Base-by-base conservation (phyloP, 2,113 vertebrate genomes). In the Anhinga anhinga region DNA sequence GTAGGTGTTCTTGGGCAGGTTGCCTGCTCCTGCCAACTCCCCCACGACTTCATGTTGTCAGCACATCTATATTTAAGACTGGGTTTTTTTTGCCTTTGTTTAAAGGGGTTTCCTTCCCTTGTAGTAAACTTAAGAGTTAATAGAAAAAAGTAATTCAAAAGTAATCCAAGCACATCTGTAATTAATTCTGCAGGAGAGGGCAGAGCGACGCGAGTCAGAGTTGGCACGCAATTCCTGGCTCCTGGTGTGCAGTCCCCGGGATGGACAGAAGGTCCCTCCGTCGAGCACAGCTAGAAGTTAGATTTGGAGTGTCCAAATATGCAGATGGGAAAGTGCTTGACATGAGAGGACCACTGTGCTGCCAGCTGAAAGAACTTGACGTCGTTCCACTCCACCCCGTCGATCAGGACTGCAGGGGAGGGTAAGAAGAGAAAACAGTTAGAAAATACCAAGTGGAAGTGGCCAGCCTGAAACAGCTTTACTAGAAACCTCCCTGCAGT, bases 281-380 rank as follows among this genome's bases (percentile, higher is more conserved):
- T 86, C 1, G 26, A 96, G 83, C 71, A 82, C 26, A 84, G 97
- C 97, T 99, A 99, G 98, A 99, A 99, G 62, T 99, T 97, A 83
- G 98, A 98, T 98, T 99, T 99, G 34, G 98, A 98, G 98, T 99
- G 99, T 97, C 99, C 99, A 77, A 99, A 99, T 96, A 99, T 98
- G 96, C 99, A 99, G 94, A 99, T 99, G 86, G 99, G 99, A 97
- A 99, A 99, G 98, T 99, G 99, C 97, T 99, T 99, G 97, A 99
- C 99, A 4, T 99, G 99, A 52, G 99, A 99, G 18, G 99, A 99
- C 99, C 99, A 99, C 97, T 99, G 99, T 29, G 99, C 99, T 10
- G 99, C 99, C 95, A 99, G 98, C 98, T 99, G 99, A 98, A 99
- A 99, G 97, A 99, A 99, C 98, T 99, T 99, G 73, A 99, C 99